Evolutionary conservation across 92 coral and sea anemone species (phyloP).

Genomic region (Metridium senile): DNA sequence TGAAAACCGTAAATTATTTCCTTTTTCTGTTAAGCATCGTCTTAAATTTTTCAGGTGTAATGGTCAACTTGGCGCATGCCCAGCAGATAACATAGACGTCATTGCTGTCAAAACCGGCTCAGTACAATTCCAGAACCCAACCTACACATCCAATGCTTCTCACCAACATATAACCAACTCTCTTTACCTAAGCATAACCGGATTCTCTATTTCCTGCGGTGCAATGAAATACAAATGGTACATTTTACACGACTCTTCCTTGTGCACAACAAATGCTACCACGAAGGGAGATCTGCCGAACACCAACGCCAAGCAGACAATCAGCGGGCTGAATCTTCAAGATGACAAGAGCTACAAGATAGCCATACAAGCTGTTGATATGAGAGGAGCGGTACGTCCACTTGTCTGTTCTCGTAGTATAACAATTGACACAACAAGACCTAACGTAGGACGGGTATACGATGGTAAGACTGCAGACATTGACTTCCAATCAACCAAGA

Average conservation of each 20-base stretch:
- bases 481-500: slow-evolving; percentile 76
- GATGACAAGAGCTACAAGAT: slow-evolving; percentile 71
- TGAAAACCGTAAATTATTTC: too few species aligned
- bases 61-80: slow-evolving; percentile 89
- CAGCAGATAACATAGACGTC: slow-evolving; percentile 60
- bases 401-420: slow-evolving; percentile 73
- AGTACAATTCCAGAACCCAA: slow-evolving; percentile 52
- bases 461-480: slow-evolving; percentile 82
- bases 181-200: slow-evolving; percentile 62
- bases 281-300: slow-evolving; percentile 35
- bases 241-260: slow-evolving; percentile 35
- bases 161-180: slow-evolving; percentile 72
- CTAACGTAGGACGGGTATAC: slow-evolving; percentile 87
- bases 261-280: slow-evolving; percentile 9
- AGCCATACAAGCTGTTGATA: slow-evolving; percentile 75
- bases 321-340: slow-evolving; percentile 68
- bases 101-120: slow-evolving; percentile 70
- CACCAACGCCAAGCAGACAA: slow-evolving; percentile 30
- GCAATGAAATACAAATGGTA: slow-evolving; percentile 71
- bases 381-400: slow-evolving; percentile 47
- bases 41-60: slow-evolving; percentile 78
- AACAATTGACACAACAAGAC: slow-evolving; percentile 81
- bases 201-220: slow-evolving; percentile 80
- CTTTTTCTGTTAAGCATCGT: too few species aligned
- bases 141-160: slow-evolving; percentile 41